A percentile compares a stretch with the other conserved stretches of the same genome.
Conservation (phyloP, 2,797 vertebrate species). For the Oryzias sinensis region DNA sequence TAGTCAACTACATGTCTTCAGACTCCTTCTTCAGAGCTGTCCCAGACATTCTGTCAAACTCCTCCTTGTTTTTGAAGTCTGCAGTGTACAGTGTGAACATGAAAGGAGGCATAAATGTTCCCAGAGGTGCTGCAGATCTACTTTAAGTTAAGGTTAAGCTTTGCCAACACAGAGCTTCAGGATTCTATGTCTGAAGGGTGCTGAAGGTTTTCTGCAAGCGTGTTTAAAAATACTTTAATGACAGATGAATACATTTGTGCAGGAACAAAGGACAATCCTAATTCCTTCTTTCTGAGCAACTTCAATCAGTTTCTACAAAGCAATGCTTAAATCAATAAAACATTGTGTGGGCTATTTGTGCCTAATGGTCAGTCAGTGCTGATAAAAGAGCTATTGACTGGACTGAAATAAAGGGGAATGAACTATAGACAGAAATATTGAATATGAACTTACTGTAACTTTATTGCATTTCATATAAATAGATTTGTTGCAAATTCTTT, state of each 20-base stretch:
- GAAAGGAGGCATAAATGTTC: conserved; percentile 39
- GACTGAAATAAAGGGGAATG: conserved; percentile 2
- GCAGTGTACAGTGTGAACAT: conserved; percentile 29
- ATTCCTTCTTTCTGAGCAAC: background rate
- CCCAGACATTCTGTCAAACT: conserved; percentile 29
- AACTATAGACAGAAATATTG: background rate
- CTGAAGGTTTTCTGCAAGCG: conserved; percentile 9
- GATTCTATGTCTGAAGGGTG: conserved; percentile 12
- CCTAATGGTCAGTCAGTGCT: background rate
- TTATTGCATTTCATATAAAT: background rate
- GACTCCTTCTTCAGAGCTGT: conserved; percentile 31
- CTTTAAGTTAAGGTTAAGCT: conserved; percentile 27
- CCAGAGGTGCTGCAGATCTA: conserved; percentile 35
- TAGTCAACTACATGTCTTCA: background rate
- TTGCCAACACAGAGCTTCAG: conserved; percentile 25
- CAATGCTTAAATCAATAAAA: conserved; percentile 1
- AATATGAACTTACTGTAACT: conserved; percentile 2
- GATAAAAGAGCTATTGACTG: conserved; percentile 1
- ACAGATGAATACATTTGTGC: background rate
- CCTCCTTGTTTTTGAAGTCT: conserved; percentile 38
- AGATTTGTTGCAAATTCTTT: background rate
- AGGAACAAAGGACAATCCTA: conserved; percentile 4
- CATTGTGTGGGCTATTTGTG: background rate
- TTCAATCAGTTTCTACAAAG: conserved; percentile 8
- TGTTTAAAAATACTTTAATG: conserved; percentile 3